Conservation (phyloP, 1,140 invertebrate genomes). For the Papilio polytes region DNA sequence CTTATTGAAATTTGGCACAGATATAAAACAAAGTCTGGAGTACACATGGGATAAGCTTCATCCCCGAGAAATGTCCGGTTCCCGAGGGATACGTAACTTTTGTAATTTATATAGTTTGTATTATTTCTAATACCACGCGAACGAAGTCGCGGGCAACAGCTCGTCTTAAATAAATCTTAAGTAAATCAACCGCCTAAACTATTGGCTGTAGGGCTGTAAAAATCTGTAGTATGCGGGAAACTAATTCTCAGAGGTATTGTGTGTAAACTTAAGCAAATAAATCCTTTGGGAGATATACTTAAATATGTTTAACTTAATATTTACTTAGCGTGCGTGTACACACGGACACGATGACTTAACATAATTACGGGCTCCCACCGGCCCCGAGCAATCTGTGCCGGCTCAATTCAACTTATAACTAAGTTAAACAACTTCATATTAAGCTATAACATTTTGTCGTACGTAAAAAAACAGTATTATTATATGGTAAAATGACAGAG, state of each 20-base stretch:
- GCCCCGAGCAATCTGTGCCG: conserved; percentile 3
- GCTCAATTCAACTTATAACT: neutral
- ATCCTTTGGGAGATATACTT: neutral
- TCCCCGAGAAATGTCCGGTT: no score
- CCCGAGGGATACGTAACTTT: no score
- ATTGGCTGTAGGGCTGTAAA: no score
- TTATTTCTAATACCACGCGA: no score
- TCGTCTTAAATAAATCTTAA: no score
- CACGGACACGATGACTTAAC: conserved; percentile 1
- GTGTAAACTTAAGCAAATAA: conserved; percentile 2
- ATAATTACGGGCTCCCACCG: neutral
- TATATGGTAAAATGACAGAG: neutral
- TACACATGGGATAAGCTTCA: no score
- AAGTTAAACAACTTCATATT: conserved; percentile 11
- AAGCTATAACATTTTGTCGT: neutral
- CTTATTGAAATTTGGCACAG: no score
- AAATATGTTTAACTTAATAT: conserved; percentile 9
- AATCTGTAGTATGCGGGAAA: neutral
- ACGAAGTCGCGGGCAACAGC: no score
- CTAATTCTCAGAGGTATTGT: neutral
- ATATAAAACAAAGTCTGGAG: no score
- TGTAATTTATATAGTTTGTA: no score
- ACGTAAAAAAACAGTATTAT: neutral
- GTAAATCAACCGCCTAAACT: no score
- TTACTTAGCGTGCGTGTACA: neutral